Evolutionary conservation across 2,113 vertebrate species (phyloP).

Genomic region (Nycticryphes semicollaris): DNA sequence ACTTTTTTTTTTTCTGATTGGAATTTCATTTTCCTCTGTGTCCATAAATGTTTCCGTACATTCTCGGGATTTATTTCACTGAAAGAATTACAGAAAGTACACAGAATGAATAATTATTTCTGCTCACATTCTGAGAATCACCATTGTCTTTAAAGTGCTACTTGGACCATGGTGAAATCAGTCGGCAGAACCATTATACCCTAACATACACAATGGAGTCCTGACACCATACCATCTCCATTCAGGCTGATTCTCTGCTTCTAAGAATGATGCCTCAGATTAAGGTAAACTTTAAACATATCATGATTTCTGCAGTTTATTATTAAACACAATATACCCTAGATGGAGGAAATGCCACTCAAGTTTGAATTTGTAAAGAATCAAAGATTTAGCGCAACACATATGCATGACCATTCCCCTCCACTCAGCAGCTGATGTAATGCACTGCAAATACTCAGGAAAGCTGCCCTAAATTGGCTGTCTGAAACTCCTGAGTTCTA

Average conservation of each 20-base stretch:
- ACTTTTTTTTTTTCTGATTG: background rate
- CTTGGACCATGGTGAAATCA: background rate
- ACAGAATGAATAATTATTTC: background rate
- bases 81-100: background rate
- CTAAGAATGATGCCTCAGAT: background rate
- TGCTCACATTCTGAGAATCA: background rate
- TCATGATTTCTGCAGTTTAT: background rate
- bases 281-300: background rate
- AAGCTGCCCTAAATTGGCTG: background rate
- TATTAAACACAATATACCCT: background rate
- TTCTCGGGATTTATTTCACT: background rate
- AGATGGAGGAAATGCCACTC: background rate
- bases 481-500: background rate
- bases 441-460: background rate
- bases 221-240: background rate
- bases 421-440: accelerated
- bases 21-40: background rate
- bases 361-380: background rate
- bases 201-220: background rate
- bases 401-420: background rate
- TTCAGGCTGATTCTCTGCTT: background rate
- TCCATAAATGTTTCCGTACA: background rate
- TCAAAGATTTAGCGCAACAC: background rate
- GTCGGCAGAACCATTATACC: no score
- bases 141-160: accelerated